phyloP scores from a whole-genome alignment of 2,113 vertebrate species.

The Probosciger aterrimus region DNA sequence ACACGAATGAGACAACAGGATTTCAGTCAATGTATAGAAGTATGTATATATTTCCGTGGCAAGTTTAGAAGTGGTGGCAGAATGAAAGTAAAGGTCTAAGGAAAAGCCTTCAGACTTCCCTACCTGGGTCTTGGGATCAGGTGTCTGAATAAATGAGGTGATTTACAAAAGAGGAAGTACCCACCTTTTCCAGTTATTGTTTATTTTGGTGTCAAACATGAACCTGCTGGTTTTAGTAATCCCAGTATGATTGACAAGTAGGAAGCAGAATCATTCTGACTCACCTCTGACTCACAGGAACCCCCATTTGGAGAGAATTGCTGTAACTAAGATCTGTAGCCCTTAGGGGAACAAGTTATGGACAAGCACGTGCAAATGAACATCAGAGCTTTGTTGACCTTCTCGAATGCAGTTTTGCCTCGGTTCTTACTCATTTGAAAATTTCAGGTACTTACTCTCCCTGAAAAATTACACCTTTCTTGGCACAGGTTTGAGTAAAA shows the following conservation, averaged over 20 bases:
- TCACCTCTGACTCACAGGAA: background rate
- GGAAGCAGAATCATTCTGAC: background rate
- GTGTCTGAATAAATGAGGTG: background rate
- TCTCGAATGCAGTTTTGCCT: background rate
- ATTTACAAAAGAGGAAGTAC: background rate
- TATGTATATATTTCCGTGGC: background rate
- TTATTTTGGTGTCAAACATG: background rate
- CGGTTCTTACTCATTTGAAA: background rate
- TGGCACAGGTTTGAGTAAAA: background rate
- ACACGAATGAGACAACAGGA: background rate
- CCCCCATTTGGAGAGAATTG: background rate
- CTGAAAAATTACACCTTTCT: background rate
- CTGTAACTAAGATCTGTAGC: background rate
- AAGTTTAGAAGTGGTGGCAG: background rate
- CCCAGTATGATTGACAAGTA: background rate
- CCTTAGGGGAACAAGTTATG: background rate
- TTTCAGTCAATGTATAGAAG: background rate
- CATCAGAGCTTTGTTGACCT: background rate
- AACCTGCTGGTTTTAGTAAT: background rate
- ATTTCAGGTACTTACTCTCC: background rate
- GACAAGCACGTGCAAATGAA: background rate
- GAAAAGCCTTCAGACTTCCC: background rate
- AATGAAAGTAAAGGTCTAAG: background rate
- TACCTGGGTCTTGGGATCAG: background rate
- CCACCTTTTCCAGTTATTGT: background rate